Conservation (phyloP, 2,113 vertebrate species). For the Elephas maximus region DNA sequence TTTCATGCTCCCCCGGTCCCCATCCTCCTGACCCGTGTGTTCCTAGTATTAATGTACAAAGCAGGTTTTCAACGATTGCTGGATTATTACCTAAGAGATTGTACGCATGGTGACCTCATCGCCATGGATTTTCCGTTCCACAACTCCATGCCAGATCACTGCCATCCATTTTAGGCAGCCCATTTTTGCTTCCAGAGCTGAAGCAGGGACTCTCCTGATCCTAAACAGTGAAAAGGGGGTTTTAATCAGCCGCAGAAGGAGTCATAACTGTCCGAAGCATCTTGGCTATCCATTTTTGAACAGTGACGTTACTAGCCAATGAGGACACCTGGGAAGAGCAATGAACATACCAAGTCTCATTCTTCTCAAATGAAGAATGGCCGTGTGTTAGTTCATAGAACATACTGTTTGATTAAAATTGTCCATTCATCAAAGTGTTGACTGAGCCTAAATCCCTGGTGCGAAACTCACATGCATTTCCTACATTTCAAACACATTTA, state of each 20-base stretch:
- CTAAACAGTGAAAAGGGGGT: neutral
- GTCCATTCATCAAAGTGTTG: neutral
- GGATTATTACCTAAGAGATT: neutral
- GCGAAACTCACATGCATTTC: neutral
- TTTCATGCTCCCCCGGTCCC: too few relatives aligned
- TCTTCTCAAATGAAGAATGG: neutral
- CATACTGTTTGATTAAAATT: neutral
- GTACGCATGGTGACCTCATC: neutral
- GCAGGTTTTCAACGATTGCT: neutral
- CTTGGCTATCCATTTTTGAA: neutral
- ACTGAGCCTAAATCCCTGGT: neutral
- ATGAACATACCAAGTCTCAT: neutral
- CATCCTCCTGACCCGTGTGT: neutral
- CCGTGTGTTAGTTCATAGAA: neutral
- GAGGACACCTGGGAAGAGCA: neutral
- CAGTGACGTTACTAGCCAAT: neutral
- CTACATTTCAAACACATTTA: neutral
- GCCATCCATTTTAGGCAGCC: neutral
- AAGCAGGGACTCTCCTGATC: neutral
- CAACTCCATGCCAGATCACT: neutral
- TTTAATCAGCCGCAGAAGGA: constrained; percentile 24
- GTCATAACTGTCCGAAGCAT: neutral
- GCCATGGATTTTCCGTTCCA: too few relatives aligned
- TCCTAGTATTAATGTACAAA: neutral
- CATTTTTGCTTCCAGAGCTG: constrained; percentile 54